Evolutionary conservation across 2,888 invertebrate species (phyloP), one percentile per base, ranked within the genome.

Genomic region (Tenthredo scrophulariae): DNA sequence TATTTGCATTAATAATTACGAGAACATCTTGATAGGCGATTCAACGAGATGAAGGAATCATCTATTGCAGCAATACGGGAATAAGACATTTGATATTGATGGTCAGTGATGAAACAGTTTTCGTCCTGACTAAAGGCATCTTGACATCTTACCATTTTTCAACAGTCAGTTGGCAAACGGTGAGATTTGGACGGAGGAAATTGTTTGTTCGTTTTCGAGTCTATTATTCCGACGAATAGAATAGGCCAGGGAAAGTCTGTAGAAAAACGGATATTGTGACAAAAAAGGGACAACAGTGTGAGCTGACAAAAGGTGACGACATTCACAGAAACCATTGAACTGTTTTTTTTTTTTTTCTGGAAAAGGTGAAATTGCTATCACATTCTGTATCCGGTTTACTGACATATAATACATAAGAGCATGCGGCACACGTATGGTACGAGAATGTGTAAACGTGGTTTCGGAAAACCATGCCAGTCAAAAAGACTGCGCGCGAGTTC

Each of bases 251-350:
- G 77, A 62, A 33, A 80, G 58, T 22, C 58, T 37, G 62, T 58
- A 80, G 40, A 80, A 80, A 58, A 62, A 40, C 33, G 62, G 37
- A 62, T 62, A 62, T 40, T 54, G 62, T 40, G 40, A 37, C 22
- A 33, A 77, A 18, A 80, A 37, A 62, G 22, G 79, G 50, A 80
- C 80, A 62, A 80, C 58, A 80, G 80, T 80, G 40, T 9, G 80
- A 33, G 40, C 58, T 62, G 80, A 80, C 80, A 80, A 80, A 80
- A 80, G 80, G 62, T 62, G 62, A 80, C 80, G 80, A 80, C 33
- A 40, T 80, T 58, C 80, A 58, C 50, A 80, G 62, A 43, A 40
- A 40, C 62, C n/a, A 40, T 40, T 80, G 62, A 80, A 80, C 62
- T 62, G 62, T 62, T 62, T 80, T 37, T 22, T 26, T 43, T n/a